Conservation (phyloP, 2,888 invertebrate species). For the Apotomis turbidana region DNA sequence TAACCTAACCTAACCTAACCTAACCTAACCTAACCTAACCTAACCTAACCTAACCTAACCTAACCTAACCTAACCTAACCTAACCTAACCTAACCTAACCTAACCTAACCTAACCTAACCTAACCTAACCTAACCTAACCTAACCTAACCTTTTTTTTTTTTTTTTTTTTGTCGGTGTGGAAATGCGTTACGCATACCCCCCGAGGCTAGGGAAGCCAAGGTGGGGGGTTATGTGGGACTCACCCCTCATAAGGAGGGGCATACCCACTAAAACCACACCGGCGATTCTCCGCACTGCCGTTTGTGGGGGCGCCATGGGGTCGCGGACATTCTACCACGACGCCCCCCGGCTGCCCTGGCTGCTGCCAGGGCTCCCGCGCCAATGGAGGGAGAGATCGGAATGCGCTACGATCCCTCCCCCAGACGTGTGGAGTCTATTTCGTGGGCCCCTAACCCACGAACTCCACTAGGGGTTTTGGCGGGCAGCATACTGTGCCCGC, state of each 20-base stretch:
- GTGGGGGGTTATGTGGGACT: not conserved
- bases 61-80: slow-evolving; percentile 52
- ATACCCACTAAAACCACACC: not conserved
- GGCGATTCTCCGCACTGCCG: not conserved
- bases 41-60: too few relatives aligned
- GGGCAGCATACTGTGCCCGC: not conserved
- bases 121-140: too few relatives aligned
- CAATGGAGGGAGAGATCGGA: not conserved
- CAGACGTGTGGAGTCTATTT: too few relatives aligned
- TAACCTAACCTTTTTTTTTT: slow-evolving; percentile 3
- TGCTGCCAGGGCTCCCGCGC: not conserved
- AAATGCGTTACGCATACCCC: not conserved
- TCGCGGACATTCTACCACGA: not conserved
- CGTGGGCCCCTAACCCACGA: not conserved
- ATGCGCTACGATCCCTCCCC: too few relatives aligned
- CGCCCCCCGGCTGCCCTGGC: not conserved
- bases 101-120: slow-evolving; percentile 46
- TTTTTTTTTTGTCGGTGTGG: not conserved
- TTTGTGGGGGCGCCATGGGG: not conserved
- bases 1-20: too few relatives aligned
- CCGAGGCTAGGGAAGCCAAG: not conserved
- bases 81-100: slow-evolving; percentile 50
- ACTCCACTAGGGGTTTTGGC: not conserved
- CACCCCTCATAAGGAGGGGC: not conserved
- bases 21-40: too few relatives aligned